A percentile compares a stretch with the other conserved stretches of the same genome.
Conservation (phyloP, 2,797 vertebrate genomes). For the Phaenicophaeus curvirostris region DNA sequence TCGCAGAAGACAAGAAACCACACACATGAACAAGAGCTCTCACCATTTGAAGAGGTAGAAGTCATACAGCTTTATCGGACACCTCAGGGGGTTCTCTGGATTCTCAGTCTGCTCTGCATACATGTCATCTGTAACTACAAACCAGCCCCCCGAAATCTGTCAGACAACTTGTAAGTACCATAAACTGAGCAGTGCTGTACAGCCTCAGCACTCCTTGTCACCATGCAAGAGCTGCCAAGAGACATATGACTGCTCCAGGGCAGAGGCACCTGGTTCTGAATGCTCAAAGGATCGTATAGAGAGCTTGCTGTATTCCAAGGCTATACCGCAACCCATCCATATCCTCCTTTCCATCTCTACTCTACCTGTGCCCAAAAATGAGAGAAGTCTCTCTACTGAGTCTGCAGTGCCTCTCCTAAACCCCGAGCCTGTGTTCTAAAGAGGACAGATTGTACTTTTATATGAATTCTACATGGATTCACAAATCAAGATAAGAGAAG, state of each 20-base stretch:
- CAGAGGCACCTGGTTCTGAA: not conserved
- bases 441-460: not conserved
- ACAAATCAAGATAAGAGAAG: not conserved
- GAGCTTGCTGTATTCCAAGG: not conserved
- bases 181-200: not conserved
- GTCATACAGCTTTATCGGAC: slow-evolving; percentile 98
- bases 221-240: not conserved
- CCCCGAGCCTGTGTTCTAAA: not conserved
- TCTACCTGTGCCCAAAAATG: not conserved
- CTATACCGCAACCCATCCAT: not conserved
- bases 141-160: slow-evolving; percentile 45
- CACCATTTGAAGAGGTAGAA: slow-evolving; percentile 99
- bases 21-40: slow-evolving; percentile 1
- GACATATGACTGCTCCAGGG: not conserved
- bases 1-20: not conserved
- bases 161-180: not conserved
- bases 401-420: not conserved
- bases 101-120: slow-evolving; percentile 96
- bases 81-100: slow-evolving; percentile 94
- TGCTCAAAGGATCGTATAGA: not conserved
- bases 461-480: not conserved
- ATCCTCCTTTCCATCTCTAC: not conserved
- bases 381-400: not conserved
- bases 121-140: slow-evolving; percentile 96
- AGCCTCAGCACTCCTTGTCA: not conserved